Evolutionary conservation across 2,888 invertebrate species (phyloP), one percentile per base, ranked within the genome.

Genomic region (Eupsilia transversa): DNA sequence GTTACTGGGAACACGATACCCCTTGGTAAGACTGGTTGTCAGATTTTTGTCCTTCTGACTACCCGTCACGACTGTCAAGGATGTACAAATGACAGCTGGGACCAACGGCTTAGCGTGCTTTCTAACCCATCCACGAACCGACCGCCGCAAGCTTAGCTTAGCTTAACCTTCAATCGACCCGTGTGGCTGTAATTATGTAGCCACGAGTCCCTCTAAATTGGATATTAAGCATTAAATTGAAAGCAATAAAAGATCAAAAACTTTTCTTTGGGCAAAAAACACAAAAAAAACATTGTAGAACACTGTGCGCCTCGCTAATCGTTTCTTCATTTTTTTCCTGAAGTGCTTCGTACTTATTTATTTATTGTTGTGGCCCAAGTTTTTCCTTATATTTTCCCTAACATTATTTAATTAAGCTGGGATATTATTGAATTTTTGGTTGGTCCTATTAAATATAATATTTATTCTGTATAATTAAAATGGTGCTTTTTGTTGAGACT

Each of bases 211-310:
- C 77, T 56, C 68, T 57, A 72, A 83, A 75, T 73, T 64, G 69
- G 27, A 87, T 84, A 73, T 78, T 69, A 82, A 77, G 72, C 67
- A 81, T 79, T 74, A 71, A 80, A 81, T 82, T 75, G 59, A 74
- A 67, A 38, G 49, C 54, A 86, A 83, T 85, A 79, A 76, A 83
- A 86, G 69, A 87, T 85, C 79, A 87, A 85, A 85, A 84, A 75
- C 56, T 17, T 73, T 72, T 74, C 54, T 61, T 65, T 59, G 43
- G 49, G 43, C n/a, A 30, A 74, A 77, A 77, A 14, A 41, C 14
- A 41, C 12, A 41, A 41, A 41, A 46, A 3, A 46, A 82, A 71
- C 54, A 64, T 75, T 56, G 38, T 61, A 70, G 56, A 30, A 67
- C 66, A 67, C 38, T 52, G 65, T 63, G 76, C 54, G 43, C 41